Evolutionary conservation across 2,888 invertebrate genomes (phyloP).

Genomic region (Amphipyra berbera): DNA sequence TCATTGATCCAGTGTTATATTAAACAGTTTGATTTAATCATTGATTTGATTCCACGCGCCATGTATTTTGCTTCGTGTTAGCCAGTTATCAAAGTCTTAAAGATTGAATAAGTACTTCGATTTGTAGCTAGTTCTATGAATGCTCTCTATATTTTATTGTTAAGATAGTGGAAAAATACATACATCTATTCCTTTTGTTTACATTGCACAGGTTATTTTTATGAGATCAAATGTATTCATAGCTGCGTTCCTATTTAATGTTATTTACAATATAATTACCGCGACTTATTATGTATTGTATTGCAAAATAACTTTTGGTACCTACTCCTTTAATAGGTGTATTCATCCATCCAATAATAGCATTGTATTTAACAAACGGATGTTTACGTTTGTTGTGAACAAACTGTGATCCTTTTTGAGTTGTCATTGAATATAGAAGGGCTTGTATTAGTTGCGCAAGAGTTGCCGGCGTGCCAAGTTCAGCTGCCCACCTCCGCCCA

Average conservation of each 20-base stretch:
- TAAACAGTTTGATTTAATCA: conserved; percentile 69
- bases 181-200: conserved; percentile 6
- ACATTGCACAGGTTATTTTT: neutral
- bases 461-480: conserved; percentile 77
- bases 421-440: conserved; percentile 75
- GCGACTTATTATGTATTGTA: conserved; percentile 38
- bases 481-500: conserved; percentile 80
- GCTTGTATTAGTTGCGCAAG: conserved; percentile 74
- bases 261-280: conserved; percentile 7
- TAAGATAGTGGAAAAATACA: neutral
- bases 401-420: conserved; percentile 44
- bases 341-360: conserved; percentile 24
- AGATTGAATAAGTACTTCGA: conserved; percentile 19
- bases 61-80: conserved; percentile 14
- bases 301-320: conserved; percentile 35
- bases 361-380: conserved; percentile 37
- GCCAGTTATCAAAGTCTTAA: conserved; percentile 25
- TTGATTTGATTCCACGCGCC: conserved; percentile 58
- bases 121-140: conserved; percentile 8
- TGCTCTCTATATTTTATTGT: neutral
- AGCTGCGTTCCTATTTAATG: neutral
- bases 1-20: conserved; percentile 71
- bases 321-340: conserved; percentile 12
- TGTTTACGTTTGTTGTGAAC: conserved; percentile 26
- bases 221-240: neutral